Evolutionary conservation across 2,797 vertebrate genomes (phyloP).

Genomic region (Myripristis jacobus): DNA sequence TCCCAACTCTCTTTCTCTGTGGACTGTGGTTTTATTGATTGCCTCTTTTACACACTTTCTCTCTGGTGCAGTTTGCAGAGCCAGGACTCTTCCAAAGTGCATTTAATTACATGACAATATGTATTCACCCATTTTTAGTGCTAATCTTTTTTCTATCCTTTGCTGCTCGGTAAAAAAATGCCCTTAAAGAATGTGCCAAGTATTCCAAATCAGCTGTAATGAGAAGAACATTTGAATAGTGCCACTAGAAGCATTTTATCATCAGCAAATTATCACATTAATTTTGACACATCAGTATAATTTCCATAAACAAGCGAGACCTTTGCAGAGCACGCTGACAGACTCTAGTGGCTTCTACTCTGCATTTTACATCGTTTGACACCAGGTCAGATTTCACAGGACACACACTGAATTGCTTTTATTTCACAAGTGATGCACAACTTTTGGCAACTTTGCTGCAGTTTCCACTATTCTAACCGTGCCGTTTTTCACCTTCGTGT

Average conservation of each 20-base stretch:
- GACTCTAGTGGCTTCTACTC: background rate
- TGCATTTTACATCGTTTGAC: conserved; percentile 12
- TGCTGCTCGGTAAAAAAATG: too few relatives aligned
- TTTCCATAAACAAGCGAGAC: conserved; percentile 19
- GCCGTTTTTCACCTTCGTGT: background rate
- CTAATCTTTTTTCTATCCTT: background rate
- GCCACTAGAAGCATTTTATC: conserved; percentile 1
- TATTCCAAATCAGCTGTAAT: background rate
- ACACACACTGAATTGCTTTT: background rate
- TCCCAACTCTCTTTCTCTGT: conserved; percentile 28
- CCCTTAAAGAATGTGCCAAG: background rate
- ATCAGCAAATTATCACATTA: conserved; percentile 19
- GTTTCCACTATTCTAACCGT: background rate
- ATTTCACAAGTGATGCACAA: too few relatives aligned
- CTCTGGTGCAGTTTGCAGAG: conserved; percentile 6
- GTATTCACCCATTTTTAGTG: background rate
- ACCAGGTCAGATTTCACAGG: conserved; percentile 6
- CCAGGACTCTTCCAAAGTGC: background rate
- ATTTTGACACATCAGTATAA: conserved; percentile 41
- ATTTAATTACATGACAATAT: conserved; percentile 7
- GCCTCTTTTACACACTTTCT: conserved; percentile 16
- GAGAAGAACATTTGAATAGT: too few relatives aligned
- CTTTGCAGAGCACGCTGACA: conserved; percentile 22
- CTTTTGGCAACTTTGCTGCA: too few relatives aligned
- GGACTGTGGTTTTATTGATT: conserved; percentile 49